These are phyloP conservation scores for Loxodonta africana DNA, from an alignment of 2,113 vertebrate species.

Conservation along the genomic window DNA sequence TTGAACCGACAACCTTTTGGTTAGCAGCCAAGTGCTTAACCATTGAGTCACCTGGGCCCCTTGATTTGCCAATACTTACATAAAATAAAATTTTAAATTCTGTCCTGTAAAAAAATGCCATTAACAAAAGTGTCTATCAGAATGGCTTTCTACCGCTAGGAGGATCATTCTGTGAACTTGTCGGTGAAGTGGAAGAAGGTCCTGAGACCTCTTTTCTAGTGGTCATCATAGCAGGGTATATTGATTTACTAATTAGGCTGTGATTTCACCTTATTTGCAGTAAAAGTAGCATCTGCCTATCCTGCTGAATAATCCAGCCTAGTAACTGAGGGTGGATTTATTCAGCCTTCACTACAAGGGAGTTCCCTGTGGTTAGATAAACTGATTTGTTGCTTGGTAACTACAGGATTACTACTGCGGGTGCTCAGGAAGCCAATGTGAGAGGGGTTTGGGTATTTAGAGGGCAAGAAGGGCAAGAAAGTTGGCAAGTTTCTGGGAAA, in stretches of 20 bases:
- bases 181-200: rapidly evolving
- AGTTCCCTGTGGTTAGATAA: slow-evolving; percentile 83
- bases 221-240: slow-evolving; percentile 58
- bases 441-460: slow-evolving; percentile 21
- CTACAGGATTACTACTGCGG: slow-evolving; percentile 71
- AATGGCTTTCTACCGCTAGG: not conserved
- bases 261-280: slow-evolving; percentile 81
- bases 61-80: not conserved
- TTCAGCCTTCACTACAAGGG: slow-evolving; percentile 78
- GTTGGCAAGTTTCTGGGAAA: slow-evolving; percentile 21
- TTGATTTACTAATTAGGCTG: slow-evolving; percentile 81
- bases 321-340: slow-evolving; percentile 61
- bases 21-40: not conserved
- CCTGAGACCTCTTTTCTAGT: not conserved
- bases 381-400: slow-evolving; percentile 87
- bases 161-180: not conserved
- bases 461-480: slow-evolving; percentile 51
- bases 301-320: slow-evolving; percentile 82
- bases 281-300: slow-evolving; percentile 79
- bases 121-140: not conserved
- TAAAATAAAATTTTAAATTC: too few relatives aligned
- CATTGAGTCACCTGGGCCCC: not conserved
- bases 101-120: not conserved
- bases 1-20: not conserved
- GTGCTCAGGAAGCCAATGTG: slow-evolving; percentile 59